Evolutionary conservation across 2,888 invertebrate genomes (phyloP).

Genomic region (Gymnosoma rotundatum): DNA sequence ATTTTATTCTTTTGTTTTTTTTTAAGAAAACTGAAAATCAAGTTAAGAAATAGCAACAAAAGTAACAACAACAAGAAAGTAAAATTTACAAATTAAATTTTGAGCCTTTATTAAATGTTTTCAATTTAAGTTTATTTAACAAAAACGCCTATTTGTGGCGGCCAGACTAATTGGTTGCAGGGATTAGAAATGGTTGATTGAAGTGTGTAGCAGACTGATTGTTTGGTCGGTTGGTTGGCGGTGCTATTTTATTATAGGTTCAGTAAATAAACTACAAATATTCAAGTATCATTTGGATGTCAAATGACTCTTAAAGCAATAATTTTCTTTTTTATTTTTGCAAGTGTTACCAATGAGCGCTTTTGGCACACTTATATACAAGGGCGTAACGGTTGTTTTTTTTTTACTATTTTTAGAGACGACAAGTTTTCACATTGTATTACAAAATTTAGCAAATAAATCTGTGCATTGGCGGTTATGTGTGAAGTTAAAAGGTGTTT

Average conservation of each 20-base stretch:
- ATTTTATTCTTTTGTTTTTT: neutral
- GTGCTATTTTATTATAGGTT: constrained; percentile 21
- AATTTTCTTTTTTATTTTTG: constrained; percentile 3
- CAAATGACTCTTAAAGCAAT: constrained; percentile 67
- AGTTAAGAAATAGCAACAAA: constrained; percentile 36
- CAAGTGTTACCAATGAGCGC: constrained; percentile 20
- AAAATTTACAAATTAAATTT: constrained; percentile 10
- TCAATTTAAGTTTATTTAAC: constrained; percentile 82
- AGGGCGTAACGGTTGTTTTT: too few relatives aligned
- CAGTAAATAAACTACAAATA: constrained; percentile 61
- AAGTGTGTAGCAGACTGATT: neutral
- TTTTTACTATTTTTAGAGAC: too few relatives aligned
- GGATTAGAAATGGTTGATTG: constrained; percentile 13
- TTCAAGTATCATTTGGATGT: constrained; percentile 54
- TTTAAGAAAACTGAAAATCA: constrained; percentile 23
- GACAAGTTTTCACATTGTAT: too few relatives aligned
- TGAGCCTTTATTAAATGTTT: constrained; percentile 78
- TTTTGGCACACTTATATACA: neutral
- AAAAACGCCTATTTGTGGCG: constrained; percentile 74
- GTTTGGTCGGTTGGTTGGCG: neutral
- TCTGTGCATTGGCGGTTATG: too few relatives aligned
- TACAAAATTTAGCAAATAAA: too few relatives aligned
- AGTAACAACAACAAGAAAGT: constrained; percentile 30
- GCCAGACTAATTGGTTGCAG: constrained; percentile 39
- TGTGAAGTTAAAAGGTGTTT: too few relatives aligned